phyloP scores from a whole-genome alignment of 2,113 vertebrate genomes.

The Hippocampus guttulatus region DNA sequence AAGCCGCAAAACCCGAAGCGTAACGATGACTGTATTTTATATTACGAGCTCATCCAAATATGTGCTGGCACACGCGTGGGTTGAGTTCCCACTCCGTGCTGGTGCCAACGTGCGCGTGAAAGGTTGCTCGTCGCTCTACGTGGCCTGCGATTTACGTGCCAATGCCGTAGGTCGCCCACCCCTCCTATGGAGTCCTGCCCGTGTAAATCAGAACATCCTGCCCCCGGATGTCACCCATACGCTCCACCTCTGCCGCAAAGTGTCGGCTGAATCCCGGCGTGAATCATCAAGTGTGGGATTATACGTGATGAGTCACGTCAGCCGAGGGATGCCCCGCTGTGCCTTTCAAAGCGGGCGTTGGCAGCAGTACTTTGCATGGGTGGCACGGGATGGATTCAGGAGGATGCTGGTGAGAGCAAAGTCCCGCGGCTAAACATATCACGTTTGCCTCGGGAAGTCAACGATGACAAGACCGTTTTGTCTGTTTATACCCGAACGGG shows the following conservation, averaged over 20 bases:
- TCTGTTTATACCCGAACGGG: neutral
- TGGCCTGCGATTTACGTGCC: neutral
- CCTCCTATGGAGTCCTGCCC: neutral
- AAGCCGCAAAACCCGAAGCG: too few species aligned
- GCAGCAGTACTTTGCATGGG: slow-evolving; percentile 29
- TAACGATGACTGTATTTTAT: neutral
- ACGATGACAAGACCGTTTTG: slow-evolving; percentile 4
- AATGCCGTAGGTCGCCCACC: neutral
- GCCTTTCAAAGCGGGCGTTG: slow-evolving; percentile 45
- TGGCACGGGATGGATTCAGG: slow-evolving; percentile 15
- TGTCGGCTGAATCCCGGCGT: slow-evolving; percentile 37
- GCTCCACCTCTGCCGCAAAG: slow-evolving; percentile 53
- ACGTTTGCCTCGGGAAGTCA: slow-evolving; percentile 9
- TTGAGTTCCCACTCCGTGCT: neutral
- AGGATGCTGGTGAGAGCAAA: slow-evolving; percentile 12
- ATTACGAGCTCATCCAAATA: too few species aligned
- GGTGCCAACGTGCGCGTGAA: too few species aligned
- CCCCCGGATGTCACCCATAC: slow-evolving; percentile 55
- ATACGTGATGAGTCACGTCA: slow-evolving; percentile 53
- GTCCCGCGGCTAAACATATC: slow-evolving; percentile 19
- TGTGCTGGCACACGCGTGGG: neutral
- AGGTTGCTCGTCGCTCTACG: neutral
- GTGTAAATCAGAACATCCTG: slow-evolving; percentile 45
- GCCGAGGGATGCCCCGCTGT: slow-evolving; percentile 47
- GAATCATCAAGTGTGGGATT: slow-evolving; percentile 65